Conservation (phyloP, 2,888 invertebrate species). For the Macrosiphum euphorbiae region DNA sequence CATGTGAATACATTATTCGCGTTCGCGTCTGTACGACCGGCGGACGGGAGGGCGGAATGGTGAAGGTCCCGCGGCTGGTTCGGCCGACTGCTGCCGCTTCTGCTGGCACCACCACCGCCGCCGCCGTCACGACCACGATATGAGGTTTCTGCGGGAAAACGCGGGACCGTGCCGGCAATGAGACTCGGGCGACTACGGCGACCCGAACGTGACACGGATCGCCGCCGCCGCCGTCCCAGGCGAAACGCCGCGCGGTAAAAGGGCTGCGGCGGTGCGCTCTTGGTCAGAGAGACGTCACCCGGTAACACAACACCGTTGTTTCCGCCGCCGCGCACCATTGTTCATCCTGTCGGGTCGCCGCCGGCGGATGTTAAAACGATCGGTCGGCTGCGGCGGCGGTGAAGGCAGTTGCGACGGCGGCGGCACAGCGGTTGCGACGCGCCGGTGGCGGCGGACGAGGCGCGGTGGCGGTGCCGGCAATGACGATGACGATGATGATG, state of each 20-base stretch:
- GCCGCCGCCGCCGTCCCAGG: background rate
- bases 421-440: background rate
- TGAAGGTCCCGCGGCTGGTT: background rate
- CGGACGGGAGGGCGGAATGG: background rate
- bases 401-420: background rate
- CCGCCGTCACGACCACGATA: background rate
- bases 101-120: background rate
- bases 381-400: conserved; percentile 16
- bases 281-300: conserved; percentile 47
- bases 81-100: background rate
- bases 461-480: background rate
- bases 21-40: background rate
- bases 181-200: background rate
- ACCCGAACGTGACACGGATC: conserved; percentile 41
- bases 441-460: background rate
- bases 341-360: conserved; percentile 57
- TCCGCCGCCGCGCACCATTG: conserved; percentile 51
- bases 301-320: conserved; percentile 55
- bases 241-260: conserved; percentile 32
- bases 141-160: conserved; percentile 12
- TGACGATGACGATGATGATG: conserved; percentile 32
- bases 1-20: background rate
- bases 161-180: background rate
- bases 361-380: conserved; percentile 61
- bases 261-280: conserved; percentile 7